Evolutionary conservation across 2,113 vertebrate species (phyloP), one percentile per base, ranked within the genome.

Genomic region (Chascanopsetta lugubris): DNA sequence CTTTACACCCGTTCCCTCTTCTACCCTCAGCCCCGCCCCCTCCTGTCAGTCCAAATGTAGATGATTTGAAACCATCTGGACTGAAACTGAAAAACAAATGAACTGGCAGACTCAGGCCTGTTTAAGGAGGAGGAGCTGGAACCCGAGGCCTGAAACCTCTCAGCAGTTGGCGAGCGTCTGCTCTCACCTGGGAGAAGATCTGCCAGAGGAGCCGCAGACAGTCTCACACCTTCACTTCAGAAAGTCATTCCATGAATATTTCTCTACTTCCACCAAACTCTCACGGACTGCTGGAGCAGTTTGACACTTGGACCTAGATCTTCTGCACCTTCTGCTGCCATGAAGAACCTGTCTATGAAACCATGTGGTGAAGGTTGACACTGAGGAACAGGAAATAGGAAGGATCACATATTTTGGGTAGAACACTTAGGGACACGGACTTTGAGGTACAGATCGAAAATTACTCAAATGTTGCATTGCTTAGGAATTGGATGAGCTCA

Each of bases 101-200:
- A 69, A 56, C 69, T 80, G 75, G 82, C 66, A 77, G 75, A 20
- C 36, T 12, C 40, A 49, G 2, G 24, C 25, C 15, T 64, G 61
- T 72, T 59, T 64, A 79, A 82, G 74, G 72, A 72, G 56, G 69
- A 51, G n/a, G 69, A 66, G 61, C 65, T 25, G 20, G 61, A 65
- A n/a, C 21, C 0, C 21, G 57, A 30, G 15, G 74, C 66, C 78
- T 75, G 67, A 50, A 69, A 76, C 62, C 65, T 82, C 76, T 79
- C 69, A 74, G 62, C 48, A 26, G 34, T 74, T 68, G 67, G 59
- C 42, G 5, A 47, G 22, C 43, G 8, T n/a, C 42, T 60, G 24
- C 36, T 13, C 63, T 81, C 84, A 85, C 84, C 77, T 77, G 75
- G 68, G 56, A 72, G 42, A 66, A 57, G 65, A 40, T 43, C 53